These are phyloP conservation scores for Aelia acuminata DNA, from an alignment of 2,888 invertebrate genomes.

Conservation along the genomic window DNA sequence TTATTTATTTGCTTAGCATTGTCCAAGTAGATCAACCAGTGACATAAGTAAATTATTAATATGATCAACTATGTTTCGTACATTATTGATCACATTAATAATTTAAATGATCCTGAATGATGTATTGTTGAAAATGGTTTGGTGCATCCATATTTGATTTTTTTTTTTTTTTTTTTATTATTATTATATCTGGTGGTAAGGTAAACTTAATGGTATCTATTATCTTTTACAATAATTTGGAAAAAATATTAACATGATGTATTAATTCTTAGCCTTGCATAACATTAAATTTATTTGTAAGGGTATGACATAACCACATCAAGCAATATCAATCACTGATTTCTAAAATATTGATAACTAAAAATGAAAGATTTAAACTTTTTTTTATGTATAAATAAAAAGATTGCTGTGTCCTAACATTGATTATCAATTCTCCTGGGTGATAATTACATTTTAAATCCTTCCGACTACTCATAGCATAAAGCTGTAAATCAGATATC, in stretches of 20 bases:
- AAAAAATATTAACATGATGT: neutral
- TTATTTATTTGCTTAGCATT: slow-evolving; percentile 3
- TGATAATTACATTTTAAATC: neutral
- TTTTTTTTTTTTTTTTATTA: neutral
- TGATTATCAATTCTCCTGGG: neutral
- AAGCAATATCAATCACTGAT: neutral
- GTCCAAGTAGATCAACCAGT: slow-evolving; percentile 6
- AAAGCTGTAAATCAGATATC: neutral
- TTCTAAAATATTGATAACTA: neutral
- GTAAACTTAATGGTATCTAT: neutral
- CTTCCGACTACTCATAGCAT: neutral
- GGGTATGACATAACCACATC: neutral
- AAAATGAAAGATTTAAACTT: neutral
- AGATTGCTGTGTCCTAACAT: neutral
- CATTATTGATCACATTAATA: no score
- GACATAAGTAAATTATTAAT: neutral
- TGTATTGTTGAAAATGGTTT: neutral
- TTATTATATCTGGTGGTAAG: neutral
- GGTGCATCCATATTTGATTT: neutral
- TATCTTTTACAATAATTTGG: neutral
- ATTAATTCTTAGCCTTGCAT: neutral
- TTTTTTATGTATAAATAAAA: neutral
- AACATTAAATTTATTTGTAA: neutral
- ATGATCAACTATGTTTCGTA: no score
- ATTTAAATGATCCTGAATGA: neutral